Conservation (phyloP, 2,797 vertebrate genomes). For the Iguana delicatissima region DNA sequence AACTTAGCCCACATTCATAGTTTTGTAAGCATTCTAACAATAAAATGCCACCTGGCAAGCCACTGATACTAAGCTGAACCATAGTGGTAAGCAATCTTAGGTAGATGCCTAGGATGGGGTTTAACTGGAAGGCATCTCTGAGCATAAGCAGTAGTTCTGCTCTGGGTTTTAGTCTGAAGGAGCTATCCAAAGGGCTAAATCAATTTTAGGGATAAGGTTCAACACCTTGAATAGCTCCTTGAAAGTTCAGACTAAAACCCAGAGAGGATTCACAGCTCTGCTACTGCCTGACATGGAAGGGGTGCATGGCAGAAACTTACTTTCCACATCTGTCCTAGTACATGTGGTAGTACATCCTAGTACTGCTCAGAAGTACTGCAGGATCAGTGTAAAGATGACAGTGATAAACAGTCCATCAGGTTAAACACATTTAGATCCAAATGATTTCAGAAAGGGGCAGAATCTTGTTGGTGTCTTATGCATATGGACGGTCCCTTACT, state of each 20-base stretch:
- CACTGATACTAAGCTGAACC: background rate
- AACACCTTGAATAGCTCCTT: no score
- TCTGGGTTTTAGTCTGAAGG: no score
- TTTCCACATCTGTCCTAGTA: background rate
- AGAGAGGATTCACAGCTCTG: no score
- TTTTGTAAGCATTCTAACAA: background rate
- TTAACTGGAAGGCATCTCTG: no score
- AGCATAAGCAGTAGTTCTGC: background rate
- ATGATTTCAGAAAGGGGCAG: background rate
- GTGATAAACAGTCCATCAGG: background rate
- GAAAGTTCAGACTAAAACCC: no score
- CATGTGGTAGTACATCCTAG: background rate
- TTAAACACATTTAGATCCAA: background rate
- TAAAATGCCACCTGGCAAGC: background rate
- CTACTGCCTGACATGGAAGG: no score
- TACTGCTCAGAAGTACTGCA: background rate
- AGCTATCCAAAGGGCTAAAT: no score
- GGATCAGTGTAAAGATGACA: no score
- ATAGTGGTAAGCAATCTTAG: background rate
- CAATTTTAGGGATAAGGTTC: no score
- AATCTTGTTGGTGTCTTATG: no score
- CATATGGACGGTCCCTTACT: no score
- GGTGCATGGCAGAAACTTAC: background rate
- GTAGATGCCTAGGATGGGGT: background rate
- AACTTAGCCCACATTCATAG: constrained; percentile 12